Base-by-base conservation (phyloP, 2,797 vertebrate genomes). In the Sciurus carolinensis region DNA sequence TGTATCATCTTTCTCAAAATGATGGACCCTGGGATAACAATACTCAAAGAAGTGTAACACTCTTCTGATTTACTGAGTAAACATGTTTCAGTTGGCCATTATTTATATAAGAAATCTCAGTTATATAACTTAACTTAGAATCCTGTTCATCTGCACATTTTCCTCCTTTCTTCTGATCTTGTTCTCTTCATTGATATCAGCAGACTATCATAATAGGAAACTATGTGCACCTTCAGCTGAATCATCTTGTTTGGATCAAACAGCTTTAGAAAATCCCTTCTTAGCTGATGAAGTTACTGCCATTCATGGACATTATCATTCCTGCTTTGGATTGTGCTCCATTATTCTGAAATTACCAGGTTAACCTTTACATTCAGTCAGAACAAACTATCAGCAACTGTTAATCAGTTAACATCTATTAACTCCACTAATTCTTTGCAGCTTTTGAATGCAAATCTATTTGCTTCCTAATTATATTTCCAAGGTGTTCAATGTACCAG, bases 311-410 rank as follows among this genome's bases (percentile, higher is more conserved):
- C 22, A 87, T 79, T 69, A 92, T 30, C 36, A 66, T 94, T 15
- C 2, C 59, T 91, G 39, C 36, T 24, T 94, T 85, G 64, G 44
- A 91, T n/a, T 92, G 13, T 54, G 50, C 80, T 91, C 94, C 90
- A 92, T 92, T 96, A 93, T 95, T 91, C 95, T 96, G 52, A 18
- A 95, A 88, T 93, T 96, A 96, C 28, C 76, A 36, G 54, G 84
- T 90, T 86, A 87, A 30, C 42, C 89, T 95, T 95, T 93, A 86
- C 30, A 77, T 90, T 89, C 79, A 93, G 66, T 80, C 18, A 89
- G 82, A 96, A 30, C 59, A 93, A 95, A 96, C 84, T 80, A 93
- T 12, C 39, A 92, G 73, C 28, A 95, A 96, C 94, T 93, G 28
- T 42, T 91, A 39, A 39, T 39, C 39, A 39, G 39, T 39, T 94